A percentile compares a stretch with the other conserved stretches of the same genome.
These are phyloP conservation scores for Trinectes maculatus DNA, from an alignment of 2,113 vertebrate genomes.

Conservation along the genomic window DNA sequence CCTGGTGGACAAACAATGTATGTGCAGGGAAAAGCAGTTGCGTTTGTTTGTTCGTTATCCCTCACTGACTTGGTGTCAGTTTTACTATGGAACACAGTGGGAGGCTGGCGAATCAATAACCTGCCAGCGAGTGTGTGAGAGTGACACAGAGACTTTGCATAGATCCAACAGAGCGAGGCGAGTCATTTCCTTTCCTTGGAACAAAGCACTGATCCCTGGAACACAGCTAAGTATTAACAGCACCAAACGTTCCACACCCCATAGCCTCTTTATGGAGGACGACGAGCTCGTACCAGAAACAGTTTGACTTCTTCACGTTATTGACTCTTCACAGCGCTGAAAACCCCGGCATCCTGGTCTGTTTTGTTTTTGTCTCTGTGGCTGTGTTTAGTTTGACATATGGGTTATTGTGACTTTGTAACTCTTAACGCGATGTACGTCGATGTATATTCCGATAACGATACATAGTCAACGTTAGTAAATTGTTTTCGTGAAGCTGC, in stretches of 20 bases:
- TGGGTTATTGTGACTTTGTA: background rate
- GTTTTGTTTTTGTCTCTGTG: background rate
- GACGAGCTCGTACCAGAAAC: conserved; percentile 31
- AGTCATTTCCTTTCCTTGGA: conserved; percentile 66
- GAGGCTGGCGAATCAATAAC: conserved; percentile 69
- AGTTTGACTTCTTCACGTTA: conserved; percentile 22
- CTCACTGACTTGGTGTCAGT: conserved; percentile 52
- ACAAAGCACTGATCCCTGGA: conserved; percentile 60
- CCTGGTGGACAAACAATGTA: no score
- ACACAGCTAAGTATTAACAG: conserved; percentile 61
- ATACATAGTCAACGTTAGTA: no score
- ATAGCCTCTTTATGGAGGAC: conserved; percentile 55
- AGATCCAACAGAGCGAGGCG: conserved; percentile 55
- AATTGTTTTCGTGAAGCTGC: no score
- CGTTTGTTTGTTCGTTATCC: conserved; percentile 42
- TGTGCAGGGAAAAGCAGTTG: conserved; percentile 4
- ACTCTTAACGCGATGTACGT: no score
- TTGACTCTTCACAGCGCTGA: conserved; percentile 32
- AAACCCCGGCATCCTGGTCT: conserved; percentile 21
- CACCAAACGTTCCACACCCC: conserved; percentile 60
- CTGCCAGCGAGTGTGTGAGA: conserved; percentile 34
- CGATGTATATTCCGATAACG: no score
- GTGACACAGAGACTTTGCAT: conserved; percentile 57
- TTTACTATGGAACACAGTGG: conserved; percentile 58
- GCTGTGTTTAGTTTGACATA: background rate